Conservation (phyloP, 2,797 vertebrate genomes). For the Argya squamiceps region DNA sequence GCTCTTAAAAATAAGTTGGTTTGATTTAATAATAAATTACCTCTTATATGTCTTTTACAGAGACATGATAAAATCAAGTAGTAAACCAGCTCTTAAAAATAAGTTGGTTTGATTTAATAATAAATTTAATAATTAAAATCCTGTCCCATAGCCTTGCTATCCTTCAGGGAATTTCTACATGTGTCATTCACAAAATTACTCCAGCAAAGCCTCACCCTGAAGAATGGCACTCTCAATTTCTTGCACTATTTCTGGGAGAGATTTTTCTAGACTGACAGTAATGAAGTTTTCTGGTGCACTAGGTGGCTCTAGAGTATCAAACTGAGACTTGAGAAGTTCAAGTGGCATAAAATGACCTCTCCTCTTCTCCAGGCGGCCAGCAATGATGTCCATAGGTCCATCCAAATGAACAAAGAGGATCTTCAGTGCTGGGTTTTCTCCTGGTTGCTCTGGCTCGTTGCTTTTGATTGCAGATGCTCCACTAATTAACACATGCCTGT, state of each 20-base stretch:
- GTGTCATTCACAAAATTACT: neutral
- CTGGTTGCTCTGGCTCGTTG: neutral
- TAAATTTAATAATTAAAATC: neutral
- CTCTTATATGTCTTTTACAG: neutral
- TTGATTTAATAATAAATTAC: neutral
- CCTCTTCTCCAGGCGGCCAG: slow-evolving; percentile 78
- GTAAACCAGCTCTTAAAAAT: neutral
- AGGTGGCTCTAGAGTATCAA: slow-evolving; percentile 85
- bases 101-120: neutral
- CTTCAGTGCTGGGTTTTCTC: neutral
- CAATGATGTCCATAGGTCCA: slow-evolving; percentile 81
- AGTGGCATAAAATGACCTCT: slow-evolving; percentile 88
- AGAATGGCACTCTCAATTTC: slow-evolving; percentile 64
- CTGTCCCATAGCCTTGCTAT: neutral
- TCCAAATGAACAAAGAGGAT: slow-evolving; percentile 85
- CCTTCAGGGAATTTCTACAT: neutral
- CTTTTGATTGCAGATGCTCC: slow-evolving; percentile 60
- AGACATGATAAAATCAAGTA: neutral
- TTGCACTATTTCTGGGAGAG: slow-evolving; percentile 74
- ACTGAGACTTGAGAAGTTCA: slow-evolving; percentile 85
- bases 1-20: neutral
- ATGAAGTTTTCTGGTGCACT: slow-evolving; percentile 81
- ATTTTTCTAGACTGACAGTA: slow-evolving; percentile 77
- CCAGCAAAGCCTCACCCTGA: neutral
- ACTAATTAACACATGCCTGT: slow-evolving; percentile 80